Conservation (phyloP, 2,888 invertebrate species). For the Patella depressa region DNA sequence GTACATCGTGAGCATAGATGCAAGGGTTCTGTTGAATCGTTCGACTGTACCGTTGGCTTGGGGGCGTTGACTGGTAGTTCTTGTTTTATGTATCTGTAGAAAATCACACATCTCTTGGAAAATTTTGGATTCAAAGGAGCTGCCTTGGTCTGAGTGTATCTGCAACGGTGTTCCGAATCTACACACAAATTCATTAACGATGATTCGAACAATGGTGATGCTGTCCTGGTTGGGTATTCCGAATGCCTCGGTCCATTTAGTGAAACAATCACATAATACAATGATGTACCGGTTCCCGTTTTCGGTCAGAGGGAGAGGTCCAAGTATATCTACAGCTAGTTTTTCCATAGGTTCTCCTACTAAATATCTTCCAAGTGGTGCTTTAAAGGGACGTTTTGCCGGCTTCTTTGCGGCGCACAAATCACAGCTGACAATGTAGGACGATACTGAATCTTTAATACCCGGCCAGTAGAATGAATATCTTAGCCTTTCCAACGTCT, state of each 20-base stretch:
- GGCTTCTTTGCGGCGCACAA: neutral
- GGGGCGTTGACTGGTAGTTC: slow-evolving; percentile 26
- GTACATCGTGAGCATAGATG: slow-evolving; percentile 23
- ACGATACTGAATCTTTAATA: neutral
- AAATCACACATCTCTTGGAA: slow-evolving; percentile 32
- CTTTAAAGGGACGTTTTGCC: neutral
- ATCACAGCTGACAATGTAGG: neutral
- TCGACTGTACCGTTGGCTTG: slow-evolving; percentile 34
- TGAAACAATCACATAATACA: slow-evolving; percentile 21
- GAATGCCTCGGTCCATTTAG: slow-evolving; percentile 27
- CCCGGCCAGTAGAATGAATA: slow-evolving; percentile 19
- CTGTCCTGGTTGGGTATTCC: slow-evolving; percentile 20
- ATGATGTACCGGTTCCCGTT: slow-evolving; percentile 20
- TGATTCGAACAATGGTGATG: slow-evolving; percentile 13
- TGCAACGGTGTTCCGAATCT: slow-evolving; percentile 26
- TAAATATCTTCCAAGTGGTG: slow-evolving; percentile 4
- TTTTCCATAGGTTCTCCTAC: slow-evolving; percentile 20
- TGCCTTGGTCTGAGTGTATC: slow-evolving; percentile 27
- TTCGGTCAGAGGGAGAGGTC: slow-evolving; percentile 13
- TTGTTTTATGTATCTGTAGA: slow-evolving; percentile 31
- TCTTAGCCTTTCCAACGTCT: slow-evolving; percentile 16
- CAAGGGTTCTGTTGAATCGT: slow-evolving; percentile 35
- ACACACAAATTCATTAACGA: slow-evolving; percentile 23
- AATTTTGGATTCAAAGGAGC: slow-evolving; percentile 24
- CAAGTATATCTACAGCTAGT: slow-evolving; percentile 19